These are phyloP conservation scores for Pithys albifrons DNA, from an alignment of 2,113 vertebrate genomes.

Conservation along the genomic window DNA sequence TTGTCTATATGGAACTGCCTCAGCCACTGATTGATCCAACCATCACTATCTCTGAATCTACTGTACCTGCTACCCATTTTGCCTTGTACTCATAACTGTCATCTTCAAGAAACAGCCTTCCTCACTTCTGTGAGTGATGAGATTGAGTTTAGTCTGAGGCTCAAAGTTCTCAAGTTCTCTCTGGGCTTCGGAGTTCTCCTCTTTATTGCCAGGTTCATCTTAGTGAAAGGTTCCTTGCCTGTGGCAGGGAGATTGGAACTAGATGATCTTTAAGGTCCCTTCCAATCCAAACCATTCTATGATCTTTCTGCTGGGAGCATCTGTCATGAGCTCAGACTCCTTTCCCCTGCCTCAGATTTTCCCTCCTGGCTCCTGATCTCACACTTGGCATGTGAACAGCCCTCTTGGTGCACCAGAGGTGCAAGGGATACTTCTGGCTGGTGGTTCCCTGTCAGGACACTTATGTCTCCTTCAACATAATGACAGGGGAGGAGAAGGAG, in stretches of 20 bases:
- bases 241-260: neutral
- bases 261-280: neutral
- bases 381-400: neutral
- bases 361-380: neutral
- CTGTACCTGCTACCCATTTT: neutral
- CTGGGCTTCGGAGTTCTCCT: neutral
- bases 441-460: neutral
- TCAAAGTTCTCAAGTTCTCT: neutral
- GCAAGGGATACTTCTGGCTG: neutral
- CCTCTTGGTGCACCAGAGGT: rapidly evolving
- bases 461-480: neutral
- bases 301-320: neutral
- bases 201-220: neutral
- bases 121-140: neutral
- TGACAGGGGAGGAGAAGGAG: neutral
- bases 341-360: neutral
- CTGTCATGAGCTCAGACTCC: neutral
- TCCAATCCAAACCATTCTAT: neutral
- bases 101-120: neutral
- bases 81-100: neutral
- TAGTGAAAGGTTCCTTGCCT: neutral
- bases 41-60: neutral
- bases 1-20: neutral
- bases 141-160: neutral
- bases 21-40: neutral